Conservation (phyloP, 2,113 vertebrate species). For the Oncorhynchus nerka region DNA sequence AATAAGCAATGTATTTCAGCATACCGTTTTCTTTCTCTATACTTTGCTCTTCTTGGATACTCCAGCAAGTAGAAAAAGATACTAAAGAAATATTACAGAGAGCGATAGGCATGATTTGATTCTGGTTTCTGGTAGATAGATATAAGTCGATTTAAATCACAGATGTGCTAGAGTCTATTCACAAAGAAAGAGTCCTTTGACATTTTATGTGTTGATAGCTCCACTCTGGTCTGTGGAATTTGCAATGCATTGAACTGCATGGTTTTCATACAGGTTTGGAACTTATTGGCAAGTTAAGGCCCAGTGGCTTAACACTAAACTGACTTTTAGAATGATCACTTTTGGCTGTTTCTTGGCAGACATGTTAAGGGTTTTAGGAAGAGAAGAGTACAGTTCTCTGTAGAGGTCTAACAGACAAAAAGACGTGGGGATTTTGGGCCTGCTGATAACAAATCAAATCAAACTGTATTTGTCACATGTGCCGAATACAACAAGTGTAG, state of each 20-base stretch:
- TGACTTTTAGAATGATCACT: not conserved
- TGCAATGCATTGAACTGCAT: not conserved
- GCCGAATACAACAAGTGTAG: too few species aligned
- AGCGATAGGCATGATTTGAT: constrained; percentile 17
- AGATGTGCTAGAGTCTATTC: constrained; percentile 40
- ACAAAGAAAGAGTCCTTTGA: not conserved
- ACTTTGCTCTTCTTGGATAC: constrained; percentile 7
- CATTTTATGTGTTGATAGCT: not conserved
- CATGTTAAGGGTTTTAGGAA: not conserved
- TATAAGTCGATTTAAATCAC: constrained; percentile 31
- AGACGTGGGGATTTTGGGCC: too few species aligned
- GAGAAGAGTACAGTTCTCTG: too few species aligned
- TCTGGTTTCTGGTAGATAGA: constrained; percentile 34
- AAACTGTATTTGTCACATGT: too few species aligned
- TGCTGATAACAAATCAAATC: too few species aligned
- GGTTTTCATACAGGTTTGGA: not conserved
- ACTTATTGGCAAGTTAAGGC: not conserved
- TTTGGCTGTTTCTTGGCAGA: not conserved
- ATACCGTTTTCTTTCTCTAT: not conserved
- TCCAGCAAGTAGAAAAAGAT: constrained; percentile 5
- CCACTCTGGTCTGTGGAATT: not conserved
- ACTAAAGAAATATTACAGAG: constrained; percentile 26
- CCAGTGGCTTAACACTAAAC: not conserved
- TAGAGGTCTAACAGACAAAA: too few species aligned
- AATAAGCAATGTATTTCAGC: not conserved